Percentiles rank a stretch among this genome's conserved stretches.
Conservation (phyloP, 2,888 invertebrate species). For the Lycophotia porphyrea region DNA sequence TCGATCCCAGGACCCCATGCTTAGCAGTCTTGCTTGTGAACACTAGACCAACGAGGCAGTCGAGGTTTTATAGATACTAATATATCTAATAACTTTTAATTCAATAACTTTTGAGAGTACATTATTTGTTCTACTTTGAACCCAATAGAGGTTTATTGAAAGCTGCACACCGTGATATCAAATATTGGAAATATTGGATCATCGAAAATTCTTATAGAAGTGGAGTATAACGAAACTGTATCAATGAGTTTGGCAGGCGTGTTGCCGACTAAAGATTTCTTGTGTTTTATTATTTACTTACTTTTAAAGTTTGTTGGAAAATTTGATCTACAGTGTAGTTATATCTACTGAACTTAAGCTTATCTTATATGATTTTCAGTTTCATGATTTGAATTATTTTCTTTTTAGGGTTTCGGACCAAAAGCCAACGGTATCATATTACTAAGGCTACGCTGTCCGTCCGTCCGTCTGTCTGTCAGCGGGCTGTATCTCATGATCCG, state of each 20-base stretch:
- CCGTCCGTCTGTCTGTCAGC: no score
- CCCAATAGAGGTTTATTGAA: conserved; percentile 29
- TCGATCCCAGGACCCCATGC: no score
- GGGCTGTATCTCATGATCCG: no score
- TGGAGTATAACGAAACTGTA: conserved; percentile 30
- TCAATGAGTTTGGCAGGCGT: conserved; percentile 43
- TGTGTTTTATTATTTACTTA: conserved; percentile 12
- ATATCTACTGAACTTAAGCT: not conserved
- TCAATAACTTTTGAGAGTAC: not conserved
- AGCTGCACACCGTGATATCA: conserved; percentile 37
- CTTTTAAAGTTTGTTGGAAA: not conserved
- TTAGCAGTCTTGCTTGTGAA: no score
- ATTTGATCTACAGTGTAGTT: not conserved
- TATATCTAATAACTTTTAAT: not conserved
- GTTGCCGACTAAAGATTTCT: conserved; percentile 33
- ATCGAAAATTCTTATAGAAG: conserved; percentile 31
- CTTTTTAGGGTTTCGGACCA: no score
- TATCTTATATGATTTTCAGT: not conserved
- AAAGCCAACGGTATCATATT: no score
- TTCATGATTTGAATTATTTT: not conserved
- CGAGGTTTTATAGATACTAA: not conserved
- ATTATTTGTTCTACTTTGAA: conserved; percentile 25
- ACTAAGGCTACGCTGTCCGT: no score
- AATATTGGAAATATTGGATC: conserved; percentile 55
- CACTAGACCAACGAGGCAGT: no score